Evolutionary conservation across 2,797 vertebrate genomes (phyloP).

Genomic region (Rhinophrynus dorsalis): DNA sequence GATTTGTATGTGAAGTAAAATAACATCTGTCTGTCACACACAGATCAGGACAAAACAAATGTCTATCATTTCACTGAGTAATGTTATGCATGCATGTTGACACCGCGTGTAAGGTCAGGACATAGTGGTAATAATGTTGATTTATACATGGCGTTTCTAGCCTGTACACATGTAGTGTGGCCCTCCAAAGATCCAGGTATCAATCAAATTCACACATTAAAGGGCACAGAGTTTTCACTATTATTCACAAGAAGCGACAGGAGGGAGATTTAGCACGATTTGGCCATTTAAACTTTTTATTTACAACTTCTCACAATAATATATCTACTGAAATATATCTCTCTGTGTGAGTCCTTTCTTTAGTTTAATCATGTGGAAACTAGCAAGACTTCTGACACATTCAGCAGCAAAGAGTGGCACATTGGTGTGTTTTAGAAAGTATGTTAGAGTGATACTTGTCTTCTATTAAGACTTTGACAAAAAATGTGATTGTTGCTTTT

Average conservation of each 20-base stretch:
- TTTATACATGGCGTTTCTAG: constrained; percentile 6
- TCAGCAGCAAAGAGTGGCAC: too few relatives aligned
- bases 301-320: not conserved
- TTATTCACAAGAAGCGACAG: constrained; percentile 6
- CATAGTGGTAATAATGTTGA: constrained; percentile 16
- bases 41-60: not conserved
- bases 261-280: not conserved
- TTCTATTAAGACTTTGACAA: too few relatives aligned
- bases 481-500: too few relatives aligned
- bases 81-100: constrained; percentile 15
- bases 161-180: not conserved
- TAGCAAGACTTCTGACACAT: too few relatives aligned
- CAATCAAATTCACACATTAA: constrained; percentile 12
- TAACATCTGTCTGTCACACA: constrained; percentile 23
- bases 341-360: too few relatives aligned
- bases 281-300: constrained; percentile 6
- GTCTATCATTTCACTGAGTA: not conserved
- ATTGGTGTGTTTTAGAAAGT: too few relatives aligned
- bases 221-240: not conserved
- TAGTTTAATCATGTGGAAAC: too few relatives aligned
- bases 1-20: constrained; percentile 28
- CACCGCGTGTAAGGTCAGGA: constrained; percentile 10
- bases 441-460: too few relatives aligned
- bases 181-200: not conserved
- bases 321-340: too few relatives aligned